A percentile compares a stretch with the other conserved stretches of the same genome.
Evolutionary conservation across 2,113 vertebrate species (phyloP).

Genomic region (Otus sunia): DNA sequence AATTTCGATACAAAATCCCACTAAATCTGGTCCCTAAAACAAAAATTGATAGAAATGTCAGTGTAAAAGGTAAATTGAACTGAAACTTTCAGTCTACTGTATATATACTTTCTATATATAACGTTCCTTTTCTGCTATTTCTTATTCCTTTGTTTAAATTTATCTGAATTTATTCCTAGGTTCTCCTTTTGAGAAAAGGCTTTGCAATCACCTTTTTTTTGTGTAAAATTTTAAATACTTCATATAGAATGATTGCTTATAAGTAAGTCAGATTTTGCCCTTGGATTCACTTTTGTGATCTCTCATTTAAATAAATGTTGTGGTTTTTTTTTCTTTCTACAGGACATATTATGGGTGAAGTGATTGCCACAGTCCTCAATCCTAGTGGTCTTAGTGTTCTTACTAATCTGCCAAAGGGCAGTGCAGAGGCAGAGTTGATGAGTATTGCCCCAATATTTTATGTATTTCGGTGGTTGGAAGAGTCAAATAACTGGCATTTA

Average conservation of each 20-base stretch:
- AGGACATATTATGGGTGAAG: constrained; percentile 85
- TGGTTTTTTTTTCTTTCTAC: neutral
- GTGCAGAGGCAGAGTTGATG: constrained; percentile 80
- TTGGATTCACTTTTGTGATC: neutral
- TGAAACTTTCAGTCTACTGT: neutral
- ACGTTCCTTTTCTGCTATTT: neutral
- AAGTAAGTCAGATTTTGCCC: neutral
- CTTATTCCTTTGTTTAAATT: neutral
- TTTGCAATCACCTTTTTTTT: neutral
- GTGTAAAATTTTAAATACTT: neutral
- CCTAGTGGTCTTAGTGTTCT: constrained; percentile 74
- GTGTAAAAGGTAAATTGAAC: constrained; percentile 80
- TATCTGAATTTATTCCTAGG: neutral
- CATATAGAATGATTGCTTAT: fast-evolving
- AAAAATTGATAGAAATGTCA: constrained; percentile 77
- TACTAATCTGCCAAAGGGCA: constrained; percentile 79
- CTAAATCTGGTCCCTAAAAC: constrained; percentile 86
- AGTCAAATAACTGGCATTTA: constrained; percentile 74
- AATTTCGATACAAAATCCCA: constrained; percentile 79
- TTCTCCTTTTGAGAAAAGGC: neutral
- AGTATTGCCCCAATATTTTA: constrained; percentile 77
- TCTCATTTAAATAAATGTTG: neutral
- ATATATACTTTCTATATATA: neutral
- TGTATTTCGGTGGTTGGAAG: constrained; percentile 85
- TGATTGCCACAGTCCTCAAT: constrained; percentile 71